Conservation (phyloP, 2,797 vertebrate genomes). For the Acipenser oxyrinchus region DNA sequence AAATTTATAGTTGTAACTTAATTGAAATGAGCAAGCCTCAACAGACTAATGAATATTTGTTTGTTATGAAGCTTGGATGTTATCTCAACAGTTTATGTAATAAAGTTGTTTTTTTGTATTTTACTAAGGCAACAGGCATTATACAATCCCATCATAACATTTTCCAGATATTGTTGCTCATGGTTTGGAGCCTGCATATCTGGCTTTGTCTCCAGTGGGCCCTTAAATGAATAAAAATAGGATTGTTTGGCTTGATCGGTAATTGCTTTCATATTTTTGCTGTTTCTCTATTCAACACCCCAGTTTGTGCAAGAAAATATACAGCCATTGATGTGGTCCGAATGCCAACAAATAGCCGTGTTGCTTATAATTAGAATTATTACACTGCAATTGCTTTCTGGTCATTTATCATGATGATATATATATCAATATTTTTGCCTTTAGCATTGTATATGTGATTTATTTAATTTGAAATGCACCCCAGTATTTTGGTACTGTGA, state of each 20-base stretch:
- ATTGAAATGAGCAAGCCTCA: neutral
- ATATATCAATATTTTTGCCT: neutral
- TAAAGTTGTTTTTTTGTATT: constrained; percentile 19
- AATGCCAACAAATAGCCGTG: too few relatives aligned
- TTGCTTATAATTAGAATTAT: too few relatives aligned
- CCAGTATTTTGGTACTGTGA: constrained; percentile 27
- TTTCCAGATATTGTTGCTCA: constrained; percentile 27
- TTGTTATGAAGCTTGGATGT: constrained; percentile 10
- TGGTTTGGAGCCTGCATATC: constrained; percentile 24
- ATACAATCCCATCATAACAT: constrained; percentile 13
- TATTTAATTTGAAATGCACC: constrained; percentile 39
- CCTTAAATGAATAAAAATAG: constrained; percentile 43
- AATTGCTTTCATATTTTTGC: constrained; percentile 45
- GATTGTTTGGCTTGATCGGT: constrained; percentile 24
- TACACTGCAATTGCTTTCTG: too few relatives aligned
- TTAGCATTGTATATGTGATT: constrained; percentile 34
- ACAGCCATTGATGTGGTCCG: too few relatives aligned
- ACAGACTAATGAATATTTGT: constrained; percentile 17
- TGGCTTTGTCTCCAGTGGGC: constrained; percentile 33
- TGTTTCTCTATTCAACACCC: constrained; percentile 28
- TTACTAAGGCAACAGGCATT: constrained; percentile 17
- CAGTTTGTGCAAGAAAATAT: constrained; percentile 3
- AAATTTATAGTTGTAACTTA: constrained; percentile 6
- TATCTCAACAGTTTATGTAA: constrained; percentile 18
- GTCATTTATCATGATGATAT: too few relatives aligned